Evolutionary conservation across 2,113 vertebrate species (phyloP), one percentile per base, ranked within the genome.

Genomic region (Salvelinus sp.): DNA sequence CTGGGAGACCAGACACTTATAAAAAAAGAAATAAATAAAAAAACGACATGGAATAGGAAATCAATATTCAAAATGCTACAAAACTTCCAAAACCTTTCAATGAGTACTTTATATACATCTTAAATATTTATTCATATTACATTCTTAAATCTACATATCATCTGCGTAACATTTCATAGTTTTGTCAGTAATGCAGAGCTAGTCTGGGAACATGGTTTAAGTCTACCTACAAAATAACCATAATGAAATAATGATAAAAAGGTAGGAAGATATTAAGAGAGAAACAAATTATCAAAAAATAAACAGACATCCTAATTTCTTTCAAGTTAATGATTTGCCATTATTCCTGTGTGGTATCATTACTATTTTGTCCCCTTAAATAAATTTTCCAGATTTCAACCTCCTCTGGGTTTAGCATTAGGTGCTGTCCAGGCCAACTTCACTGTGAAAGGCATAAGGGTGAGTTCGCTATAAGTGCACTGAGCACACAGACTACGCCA

Each of bases 51-150:
- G 50, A 58, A n/a, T 82, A 83, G 72, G 76, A 91, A 91, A 89
- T 80, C 63, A 70, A 84, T 79, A 86, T 88, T 69, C 78, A 81
- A 86, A 77, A 78, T 81, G 44, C 79, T 87, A 88, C 79, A 89
- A 91, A 91, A 86, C 69, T 83, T 89, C 81, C 84, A 92, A 91
- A 77, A 91, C 89, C 79, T 90, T 89, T 92, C 90, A 93, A 90
- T 91, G 92, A 94, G 92, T 91, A 90, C 50, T 54, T 54, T 95
- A 96, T 94, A 96, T 93, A 95, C 93, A 83, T 68, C 67, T 76
- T 65, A 14, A 71, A 92, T 88, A 83, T 84, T 83, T 88, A 82
- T 67, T 92, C 92, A 91, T 90, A 91, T 92, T 92, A 94, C 88
- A 88, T 93, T 93, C 91, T 91, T 87, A 90, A 87, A 82, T 92